Evolutionary conservation across 2,888 invertebrate species (phyloP).

Genomic region (Dinocampus coccinellae): DNA sequence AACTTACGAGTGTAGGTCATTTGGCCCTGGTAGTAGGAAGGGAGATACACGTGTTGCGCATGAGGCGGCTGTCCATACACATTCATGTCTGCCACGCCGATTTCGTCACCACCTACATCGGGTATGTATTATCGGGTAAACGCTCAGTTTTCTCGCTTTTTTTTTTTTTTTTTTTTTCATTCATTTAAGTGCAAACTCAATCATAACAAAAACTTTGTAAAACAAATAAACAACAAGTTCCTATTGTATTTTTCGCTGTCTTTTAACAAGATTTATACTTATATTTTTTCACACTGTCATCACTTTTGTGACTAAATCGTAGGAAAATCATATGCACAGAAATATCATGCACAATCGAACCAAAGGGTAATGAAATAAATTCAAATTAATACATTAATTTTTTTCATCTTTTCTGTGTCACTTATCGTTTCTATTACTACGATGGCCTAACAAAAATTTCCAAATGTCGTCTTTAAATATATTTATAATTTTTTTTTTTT

Average conservation of each 20-base stretch:
- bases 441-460: too few relatives aligned
- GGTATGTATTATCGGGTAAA: constrained; percentile 38
- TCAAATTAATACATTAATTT: neutral
- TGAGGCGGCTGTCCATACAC: constrained; percentile 81
- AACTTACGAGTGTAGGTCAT: constrained; percentile 85
- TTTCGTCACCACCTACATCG: constrained; percentile 68
- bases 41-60: constrained; percentile 85
- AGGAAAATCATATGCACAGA: neutral
- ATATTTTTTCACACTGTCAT: neutral
- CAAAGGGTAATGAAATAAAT: neutral
- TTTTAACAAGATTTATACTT: neutral
- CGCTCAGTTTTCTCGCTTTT: constrained; percentile 19
- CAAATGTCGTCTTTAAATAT: too few relatives aligned
- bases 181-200: constrained; percentile 2
- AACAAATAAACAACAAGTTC: neutral
- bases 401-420: neutral
- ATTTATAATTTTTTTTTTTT: too few relatives aligned
- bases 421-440: neutral
- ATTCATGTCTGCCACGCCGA: constrained; percentile 72
- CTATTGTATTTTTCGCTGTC: neutral
- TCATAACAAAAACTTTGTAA: neutral
- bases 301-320: neutral
- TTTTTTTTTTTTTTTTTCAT: constrained; percentile 38
- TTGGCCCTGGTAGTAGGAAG: constrained; percentile 86
- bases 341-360: neutral